phyloP scores from a whole-genome alignment of 2,113 vertebrate genomes.

The Podilymbus podiceps region DNA sequence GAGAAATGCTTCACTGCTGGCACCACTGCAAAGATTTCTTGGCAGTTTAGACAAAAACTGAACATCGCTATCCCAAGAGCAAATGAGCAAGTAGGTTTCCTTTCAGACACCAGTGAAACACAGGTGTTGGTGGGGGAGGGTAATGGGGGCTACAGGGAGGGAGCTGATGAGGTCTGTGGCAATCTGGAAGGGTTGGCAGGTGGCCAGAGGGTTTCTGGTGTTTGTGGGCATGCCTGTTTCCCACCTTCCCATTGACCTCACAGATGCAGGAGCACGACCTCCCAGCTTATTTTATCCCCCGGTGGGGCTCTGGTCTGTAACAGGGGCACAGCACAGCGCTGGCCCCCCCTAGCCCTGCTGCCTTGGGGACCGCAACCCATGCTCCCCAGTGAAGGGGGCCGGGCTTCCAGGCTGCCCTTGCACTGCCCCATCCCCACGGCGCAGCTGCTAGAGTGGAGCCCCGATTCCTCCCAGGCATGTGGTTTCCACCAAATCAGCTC shows the following conservation, averaged over 20 bases:
- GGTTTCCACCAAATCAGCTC: background rate
- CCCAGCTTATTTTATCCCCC: background rate
- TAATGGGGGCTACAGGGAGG: background rate
- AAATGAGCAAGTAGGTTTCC: background rate
- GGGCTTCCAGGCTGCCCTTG: background rate
- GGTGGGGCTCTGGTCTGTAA: background rate
- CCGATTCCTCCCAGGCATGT: accelerated
- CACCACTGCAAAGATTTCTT: background rate
- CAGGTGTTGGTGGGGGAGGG: no score
- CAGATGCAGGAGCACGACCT: accelerated
- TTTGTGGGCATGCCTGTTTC: background rate
- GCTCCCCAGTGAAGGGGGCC: background rate
- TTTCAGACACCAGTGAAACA: background rate
- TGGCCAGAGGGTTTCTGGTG: background rate
- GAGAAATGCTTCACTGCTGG: background rate
- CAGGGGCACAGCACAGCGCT: background rate
- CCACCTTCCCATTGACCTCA: accelerated
- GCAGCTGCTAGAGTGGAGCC: background rate
- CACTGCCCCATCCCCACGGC: background rate
- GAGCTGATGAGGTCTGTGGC: accelerated
- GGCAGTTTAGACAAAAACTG: background rate
- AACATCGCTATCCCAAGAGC: accelerated
- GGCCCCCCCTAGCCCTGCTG: background rate
- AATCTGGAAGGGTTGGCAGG: background rate
- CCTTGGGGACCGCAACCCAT: no score